Evolutionary conservation across 2,888 invertebrate species (phyloP).

Genomic region (Acanthoscelides obtectus): DNA sequence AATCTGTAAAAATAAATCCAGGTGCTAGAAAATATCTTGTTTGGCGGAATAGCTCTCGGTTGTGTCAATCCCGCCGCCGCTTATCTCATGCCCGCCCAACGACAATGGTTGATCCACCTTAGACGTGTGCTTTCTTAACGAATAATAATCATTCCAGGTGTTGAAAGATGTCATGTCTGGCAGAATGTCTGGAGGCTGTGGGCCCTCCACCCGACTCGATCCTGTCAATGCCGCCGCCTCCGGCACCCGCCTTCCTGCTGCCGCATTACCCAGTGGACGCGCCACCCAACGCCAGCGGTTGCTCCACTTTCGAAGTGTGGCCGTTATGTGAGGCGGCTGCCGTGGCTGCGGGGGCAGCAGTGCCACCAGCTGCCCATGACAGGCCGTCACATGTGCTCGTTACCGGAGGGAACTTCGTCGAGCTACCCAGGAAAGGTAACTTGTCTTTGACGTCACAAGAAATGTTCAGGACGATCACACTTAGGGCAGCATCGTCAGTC

Average conservation of each 20-base stretch:
- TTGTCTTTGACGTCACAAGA: too few relatives aligned
- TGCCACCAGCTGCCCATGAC: slow-evolving; percentile 38
- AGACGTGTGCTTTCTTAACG: too few relatives aligned
- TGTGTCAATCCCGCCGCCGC: too few relatives aligned
- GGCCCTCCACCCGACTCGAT: slow-evolving; percentile 81
- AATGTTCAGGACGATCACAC: too few relatives aligned
- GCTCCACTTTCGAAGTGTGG: slow-evolving; percentile 52
- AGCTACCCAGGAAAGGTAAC: slow-evolving; percentile 72
- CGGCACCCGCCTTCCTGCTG: slow-evolving; percentile 70
- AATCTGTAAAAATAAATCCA: too few relatives aligned
- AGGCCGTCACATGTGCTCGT: slow-evolving; percentile 22
- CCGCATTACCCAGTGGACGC: slow-evolving; percentile 44
- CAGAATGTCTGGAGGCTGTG: slow-evolving; percentile 54
- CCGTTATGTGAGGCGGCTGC: slow-evolving; percentile 55
- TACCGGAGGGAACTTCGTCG: slow-evolving; percentile 61
- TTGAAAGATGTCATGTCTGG: slow-evolving; percentile 52
- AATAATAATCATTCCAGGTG: background rate
- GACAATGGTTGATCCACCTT: too few relatives aligned
- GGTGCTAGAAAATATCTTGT: too few relatives aligned
- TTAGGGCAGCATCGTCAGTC: too few relatives aligned
- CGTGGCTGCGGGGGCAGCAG: background rate
- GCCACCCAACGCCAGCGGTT: slow-evolving; percentile 55
- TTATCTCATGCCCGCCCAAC: too few relatives aligned
- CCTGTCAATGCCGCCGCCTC: slow-evolving; percentile 80
- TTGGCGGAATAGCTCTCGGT: too few relatives aligned